These are phyloP conservation scores for Gephyroberyx darwinii DNA, from an alignment of 2,797 vertebrate species.

Conservation along the genomic window DNA sequence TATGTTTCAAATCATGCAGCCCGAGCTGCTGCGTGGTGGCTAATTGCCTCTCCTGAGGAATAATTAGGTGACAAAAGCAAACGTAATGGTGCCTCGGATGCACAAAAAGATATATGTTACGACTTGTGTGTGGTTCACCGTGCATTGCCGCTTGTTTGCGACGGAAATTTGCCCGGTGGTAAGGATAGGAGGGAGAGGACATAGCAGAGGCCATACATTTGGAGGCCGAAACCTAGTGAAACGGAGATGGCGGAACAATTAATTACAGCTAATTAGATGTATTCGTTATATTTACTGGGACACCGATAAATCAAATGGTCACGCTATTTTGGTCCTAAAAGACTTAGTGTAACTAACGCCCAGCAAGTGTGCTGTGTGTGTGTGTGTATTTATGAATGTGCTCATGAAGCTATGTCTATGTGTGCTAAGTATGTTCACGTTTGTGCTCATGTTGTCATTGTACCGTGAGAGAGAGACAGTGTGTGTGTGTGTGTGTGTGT, in stretches of 20 bases:
- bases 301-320: constrained; percentile 74
- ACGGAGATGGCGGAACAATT: constrained; percentile 73
- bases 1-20: constrained; percentile 57
- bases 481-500: constrained; percentile 1
- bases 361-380: constrained; percentile 29
- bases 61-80: constrained; percentile 81
- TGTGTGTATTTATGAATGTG: constrained; percentile 46
- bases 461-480: not conserved
- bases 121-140: constrained; percentile 65
- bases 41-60: constrained; percentile 83
- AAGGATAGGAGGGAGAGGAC: constrained; percentile 60
- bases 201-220: constrained; percentile 60
- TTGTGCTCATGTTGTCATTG: not conserved
- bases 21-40: constrained; percentile 61
- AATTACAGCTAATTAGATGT: constrained; percentile 83
- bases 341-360: constrained; percentile 61
- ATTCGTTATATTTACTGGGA: constrained; percentile 77
- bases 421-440: constrained; percentile 16
- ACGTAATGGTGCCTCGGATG: constrained; percentile 64
- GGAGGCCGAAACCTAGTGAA: constrained; percentile 69
- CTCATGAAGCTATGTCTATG: constrained; percentile 46
- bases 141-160: constrained; percentile 68
- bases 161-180: constrained; percentile 50
- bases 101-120: constrained; percentile 69
- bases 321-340: constrained; percentile 73